A percentile compares a stretch with the other conserved stretches of the same genome.
Conservation (phyloP, 2,113 vertebrate genomes). For the Cisticola juncidis region DNA sequence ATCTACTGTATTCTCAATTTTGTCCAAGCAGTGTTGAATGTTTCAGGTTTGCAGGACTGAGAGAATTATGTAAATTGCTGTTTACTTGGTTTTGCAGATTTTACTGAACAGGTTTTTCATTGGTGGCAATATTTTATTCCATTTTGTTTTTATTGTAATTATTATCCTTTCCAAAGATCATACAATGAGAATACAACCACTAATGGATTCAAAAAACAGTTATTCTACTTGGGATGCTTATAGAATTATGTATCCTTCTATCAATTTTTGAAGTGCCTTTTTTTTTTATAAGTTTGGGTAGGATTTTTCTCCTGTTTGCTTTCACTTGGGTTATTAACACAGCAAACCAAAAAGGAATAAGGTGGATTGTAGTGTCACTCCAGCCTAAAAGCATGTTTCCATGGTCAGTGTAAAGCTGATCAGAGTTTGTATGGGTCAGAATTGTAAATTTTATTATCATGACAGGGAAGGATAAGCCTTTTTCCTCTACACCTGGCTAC, state of each 20-base stretch:
- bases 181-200: not conserved
- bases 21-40: conserved; percentile 41
- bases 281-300: not conserved
- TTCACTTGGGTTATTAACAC: not conserved
- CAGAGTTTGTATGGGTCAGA: not conserved
- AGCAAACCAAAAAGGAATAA: not conserved
- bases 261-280: not conserved
- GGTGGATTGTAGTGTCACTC: not conserved
- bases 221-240: not conserved
- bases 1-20: conserved; percentile 47
- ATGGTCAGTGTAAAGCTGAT: not conserved
- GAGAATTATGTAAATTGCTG: not conserved
- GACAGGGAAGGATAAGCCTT: not conserved
- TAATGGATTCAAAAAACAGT: not conserved
- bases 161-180: not conserved
- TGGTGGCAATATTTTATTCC: conserved; percentile 59
- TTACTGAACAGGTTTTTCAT: conserved; percentile 63
- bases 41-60: conserved; percentile 54
- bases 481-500: not conserved
- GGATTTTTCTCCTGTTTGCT: not conserved
- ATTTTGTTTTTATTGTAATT: conserved; percentile 18
- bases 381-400: not conserved
- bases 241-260: not conserved
- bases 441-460: not conserved
- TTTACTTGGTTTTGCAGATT: conserved; percentile 30